A percentile compares a stretch with the other conserved stretches of the same genome.
Conservation (phyloP, 2,113 vertebrate genomes). For the Isichthys henryi region DNA sequence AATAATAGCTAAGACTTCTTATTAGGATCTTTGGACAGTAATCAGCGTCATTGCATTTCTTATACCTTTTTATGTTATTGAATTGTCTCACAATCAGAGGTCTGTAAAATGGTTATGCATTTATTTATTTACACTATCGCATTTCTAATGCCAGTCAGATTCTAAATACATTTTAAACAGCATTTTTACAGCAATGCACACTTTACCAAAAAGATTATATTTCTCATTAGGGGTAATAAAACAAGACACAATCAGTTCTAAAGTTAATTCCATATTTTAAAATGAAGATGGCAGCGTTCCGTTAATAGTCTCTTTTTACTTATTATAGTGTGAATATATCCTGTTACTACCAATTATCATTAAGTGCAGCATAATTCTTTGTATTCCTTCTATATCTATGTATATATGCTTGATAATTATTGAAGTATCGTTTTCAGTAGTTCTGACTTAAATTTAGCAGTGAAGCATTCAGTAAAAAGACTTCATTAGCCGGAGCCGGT, state of each 20-base stretch:
- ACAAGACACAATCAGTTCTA: not conserved
- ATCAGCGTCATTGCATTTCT: not conserved
- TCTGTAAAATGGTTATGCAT: not conserved
- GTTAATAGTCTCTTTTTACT: not conserved
- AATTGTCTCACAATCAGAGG: not conserved
- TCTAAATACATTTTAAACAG: not conserved
- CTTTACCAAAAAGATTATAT: not conserved
- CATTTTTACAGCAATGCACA: not conserved
- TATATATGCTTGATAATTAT: not conserved
- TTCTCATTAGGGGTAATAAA: not conserved
- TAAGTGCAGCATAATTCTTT: not conserved
- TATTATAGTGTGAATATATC: not conserved
- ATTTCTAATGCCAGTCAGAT: not conserved
- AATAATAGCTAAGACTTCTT: not conserved
- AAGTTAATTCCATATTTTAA: not conserved
- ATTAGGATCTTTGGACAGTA: not conserved
- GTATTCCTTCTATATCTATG: not conserved
- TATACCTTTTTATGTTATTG: not conserved
- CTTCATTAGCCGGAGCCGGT: not conserved
- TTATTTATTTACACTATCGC: not conserved
- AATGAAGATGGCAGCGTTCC: not conserved
- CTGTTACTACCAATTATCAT: not conserved
- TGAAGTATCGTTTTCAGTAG: not conserved
- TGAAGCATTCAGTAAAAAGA: not conserved
- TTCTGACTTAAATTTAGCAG: not conserved